These are phyloP conservation scores for Parapsyche elsis DNA, from an alignment of 1,140 invertebrate species.

Conservation along the genomic window DNA sequence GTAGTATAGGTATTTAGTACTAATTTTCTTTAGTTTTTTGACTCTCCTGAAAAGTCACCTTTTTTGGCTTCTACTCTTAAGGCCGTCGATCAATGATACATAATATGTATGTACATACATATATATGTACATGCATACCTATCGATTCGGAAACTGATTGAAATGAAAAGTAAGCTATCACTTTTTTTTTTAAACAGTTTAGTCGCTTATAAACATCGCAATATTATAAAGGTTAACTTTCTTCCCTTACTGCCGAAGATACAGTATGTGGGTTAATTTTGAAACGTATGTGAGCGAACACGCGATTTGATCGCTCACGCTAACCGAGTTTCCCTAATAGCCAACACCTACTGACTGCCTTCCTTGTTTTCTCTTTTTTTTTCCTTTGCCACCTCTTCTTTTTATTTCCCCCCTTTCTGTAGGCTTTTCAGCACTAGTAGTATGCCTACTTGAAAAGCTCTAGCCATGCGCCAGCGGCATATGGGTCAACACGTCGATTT, in stretches of 20 bases:
- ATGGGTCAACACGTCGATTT: constrained; percentile 35
- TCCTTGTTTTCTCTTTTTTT: constrained; percentile 3
- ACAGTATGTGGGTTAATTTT: no score
- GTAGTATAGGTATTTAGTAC: no score
- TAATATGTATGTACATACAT: not conserved
- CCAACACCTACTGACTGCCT: constrained; percentile 23
- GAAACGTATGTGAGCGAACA: constrained; percentile 1
- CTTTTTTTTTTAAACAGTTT: no score
- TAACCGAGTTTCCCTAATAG: constrained; percentile 40
- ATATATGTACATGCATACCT: not conserved
- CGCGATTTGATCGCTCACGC: constrained; percentile 42
- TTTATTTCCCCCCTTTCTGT: not conserved
- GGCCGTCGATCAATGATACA: no score
- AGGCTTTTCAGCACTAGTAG: not conserved
- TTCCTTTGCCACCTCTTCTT: constrained; percentile 6
- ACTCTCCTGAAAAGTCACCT: no score
- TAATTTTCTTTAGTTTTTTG: no score
- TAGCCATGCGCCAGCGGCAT: not conserved
- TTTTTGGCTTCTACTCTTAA: no score
- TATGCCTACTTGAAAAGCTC: not conserved
- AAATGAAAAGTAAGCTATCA: no score
- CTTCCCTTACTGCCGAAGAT: no score
- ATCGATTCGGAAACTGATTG: no score
- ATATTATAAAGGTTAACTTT: no score
- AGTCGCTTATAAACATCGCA: no score